These are phyloP conservation scores for Dendrolimus punctatus DNA, from an alignment of 1,140 invertebrate genomes.

Conservation along the genomic window DNA sequence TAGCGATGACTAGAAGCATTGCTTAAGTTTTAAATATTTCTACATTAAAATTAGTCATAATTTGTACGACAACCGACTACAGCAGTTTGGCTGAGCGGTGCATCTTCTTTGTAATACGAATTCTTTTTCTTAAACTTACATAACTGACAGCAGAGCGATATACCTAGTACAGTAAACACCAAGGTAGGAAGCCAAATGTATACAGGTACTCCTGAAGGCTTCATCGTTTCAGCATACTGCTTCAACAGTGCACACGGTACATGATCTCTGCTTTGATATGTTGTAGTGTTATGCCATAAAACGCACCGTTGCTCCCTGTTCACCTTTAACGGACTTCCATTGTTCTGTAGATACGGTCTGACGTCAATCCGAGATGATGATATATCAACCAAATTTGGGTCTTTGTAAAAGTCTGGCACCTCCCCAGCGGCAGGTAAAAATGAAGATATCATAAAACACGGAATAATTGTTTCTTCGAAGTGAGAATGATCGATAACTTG, in stretches of 20 bases:
- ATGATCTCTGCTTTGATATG: conserved; percentile 29
- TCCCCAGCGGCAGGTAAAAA: conserved; percentile 36
- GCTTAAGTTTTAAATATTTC: background rate
- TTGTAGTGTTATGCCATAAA: conserved; percentile 49
- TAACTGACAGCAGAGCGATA: conserved; percentile 40
- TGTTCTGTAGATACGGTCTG: conserved; percentile 30
- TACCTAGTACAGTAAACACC: conserved; percentile 27
- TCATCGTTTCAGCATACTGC: conserved; percentile 54
- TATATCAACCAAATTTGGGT: conserved; percentile 33
- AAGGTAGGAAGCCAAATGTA: conserved; percentile 54
- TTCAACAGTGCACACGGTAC: conserved; percentile 50
- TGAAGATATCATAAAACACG: conserved; percentile 51
- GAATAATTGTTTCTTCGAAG: conserved; percentile 44
- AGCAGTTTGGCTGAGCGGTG: conserved; percentile 21
- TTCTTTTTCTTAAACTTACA: conserved; percentile 30
- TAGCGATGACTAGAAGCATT: background rate
- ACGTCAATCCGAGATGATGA: conserved; percentile 43
- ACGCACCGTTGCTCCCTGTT: conserved; percentile 46
- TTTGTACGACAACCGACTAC: conserved; percentile 15
- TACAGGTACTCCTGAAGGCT: conserved; percentile 44
- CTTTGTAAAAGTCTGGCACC: conserved; percentile 14
- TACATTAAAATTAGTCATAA: background rate
- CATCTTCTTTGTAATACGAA: conserved; percentile 25
- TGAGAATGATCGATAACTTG: conserved; percentile 41
- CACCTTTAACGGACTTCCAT: conserved; percentile 30